phyloP scores from a whole-genome alignment of 1,140 invertebrate genomes.

The Zelostemma sp. region DNA sequence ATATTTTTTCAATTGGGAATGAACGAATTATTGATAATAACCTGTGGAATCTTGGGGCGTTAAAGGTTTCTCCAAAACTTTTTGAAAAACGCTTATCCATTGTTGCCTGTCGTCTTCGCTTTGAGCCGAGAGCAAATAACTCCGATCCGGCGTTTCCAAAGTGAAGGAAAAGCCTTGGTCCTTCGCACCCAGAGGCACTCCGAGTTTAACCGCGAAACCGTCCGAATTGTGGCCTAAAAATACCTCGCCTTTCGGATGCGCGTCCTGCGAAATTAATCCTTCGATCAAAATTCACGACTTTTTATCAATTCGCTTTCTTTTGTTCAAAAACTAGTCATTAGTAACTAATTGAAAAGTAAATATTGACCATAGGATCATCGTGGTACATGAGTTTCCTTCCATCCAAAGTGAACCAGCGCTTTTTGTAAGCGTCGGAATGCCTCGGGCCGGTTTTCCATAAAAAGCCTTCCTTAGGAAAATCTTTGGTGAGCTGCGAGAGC shows the following conservation, averaged over 20 bases:
- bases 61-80: constrained; percentile 81
- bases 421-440: constrained; percentile 83
- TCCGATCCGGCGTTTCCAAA: constrained; percentile 85
- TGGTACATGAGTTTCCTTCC: constrained; percentile 92
- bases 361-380: constrained; percentile 83
- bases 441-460: constrained; percentile 91
- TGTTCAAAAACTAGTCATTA: no score
- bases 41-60: constrained; percentile 84
- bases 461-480: constrained; percentile 88
- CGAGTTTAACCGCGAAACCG: constrained; percentile 77
- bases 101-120: constrained; percentile 81
- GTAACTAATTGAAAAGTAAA: no score
- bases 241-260: constrained; percentile 92
- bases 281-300: no score
- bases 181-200: constrained; percentile 77
- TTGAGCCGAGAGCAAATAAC: constrained; percentile 86
- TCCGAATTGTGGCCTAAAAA: constrained; percentile 84
- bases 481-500: constrained; percentile 79
- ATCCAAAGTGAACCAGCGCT: constrained; percentile 91
- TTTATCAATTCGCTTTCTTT: no score
- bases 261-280: constrained; percentile 75
- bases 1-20: not conserved
- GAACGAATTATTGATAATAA: no score
- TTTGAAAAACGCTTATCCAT: constrained; percentile 84
- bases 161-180: constrained; percentile 87